Evolutionary conservation across 2,888 invertebrate species (phyloP).

Genomic region (Phlogophora meticulosa): DNA sequence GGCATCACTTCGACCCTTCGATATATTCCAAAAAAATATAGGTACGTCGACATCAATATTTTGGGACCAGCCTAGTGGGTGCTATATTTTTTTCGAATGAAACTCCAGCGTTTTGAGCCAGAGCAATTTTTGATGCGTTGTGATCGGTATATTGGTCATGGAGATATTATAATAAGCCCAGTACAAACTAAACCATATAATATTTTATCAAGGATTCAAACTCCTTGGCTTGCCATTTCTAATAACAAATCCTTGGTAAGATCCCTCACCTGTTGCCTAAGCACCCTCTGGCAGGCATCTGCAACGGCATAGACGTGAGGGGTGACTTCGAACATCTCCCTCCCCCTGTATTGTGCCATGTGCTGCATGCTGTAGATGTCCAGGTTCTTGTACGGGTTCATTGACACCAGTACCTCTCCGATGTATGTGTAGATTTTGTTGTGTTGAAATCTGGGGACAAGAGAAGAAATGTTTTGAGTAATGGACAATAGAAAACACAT

Average conservation of each 20-base stretch:
- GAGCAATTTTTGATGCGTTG: too few relatives aligned
- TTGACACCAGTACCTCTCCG: conserved; percentile 99
- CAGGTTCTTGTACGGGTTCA: conserved; percentile 98
- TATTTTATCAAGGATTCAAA: not conserved
- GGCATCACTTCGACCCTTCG: too few relatives aligned
- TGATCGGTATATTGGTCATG: too few relatives aligned
- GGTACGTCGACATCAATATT: too few relatives aligned
- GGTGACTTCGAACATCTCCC: conserved; percentile 98
- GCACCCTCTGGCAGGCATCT: conserved; percentile 98
- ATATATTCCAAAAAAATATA: too few relatives aligned
- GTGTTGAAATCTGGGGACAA: conserved; percentile 95
- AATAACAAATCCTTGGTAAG: not conserved
- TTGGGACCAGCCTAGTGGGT: too few relatives aligned
- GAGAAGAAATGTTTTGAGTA: not conserved
- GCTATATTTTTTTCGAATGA: too few relatives aligned
- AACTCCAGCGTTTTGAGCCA: too few relatives aligned
- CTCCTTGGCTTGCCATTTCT: not conserved
- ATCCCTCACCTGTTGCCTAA: conserved; percentile 94
- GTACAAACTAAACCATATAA: too few relatives aligned
- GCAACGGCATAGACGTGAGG: conserved; percentile 99
- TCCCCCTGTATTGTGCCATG: conserved; percentile 96
- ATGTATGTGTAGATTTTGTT: conserved; percentile 99
- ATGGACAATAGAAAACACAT: not conserved
- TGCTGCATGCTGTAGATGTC: conserved; percentile 97
- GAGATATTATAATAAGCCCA: too few relatives aligned